Evolutionary conservation across 2,888 invertebrate genomes (phyloP).

Genomic region (Orthonychiurus folsomi): DNA sequence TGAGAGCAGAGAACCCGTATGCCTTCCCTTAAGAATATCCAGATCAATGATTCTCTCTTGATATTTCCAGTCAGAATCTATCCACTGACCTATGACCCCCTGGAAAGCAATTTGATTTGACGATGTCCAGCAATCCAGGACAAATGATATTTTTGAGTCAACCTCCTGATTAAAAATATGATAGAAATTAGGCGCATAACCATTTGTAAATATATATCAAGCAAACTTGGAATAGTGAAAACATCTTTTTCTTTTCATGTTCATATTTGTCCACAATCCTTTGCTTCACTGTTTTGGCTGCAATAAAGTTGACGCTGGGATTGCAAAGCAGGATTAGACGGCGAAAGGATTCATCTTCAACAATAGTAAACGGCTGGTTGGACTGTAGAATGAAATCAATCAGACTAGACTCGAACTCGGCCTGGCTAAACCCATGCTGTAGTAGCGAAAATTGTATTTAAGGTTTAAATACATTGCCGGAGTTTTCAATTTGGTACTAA

Average conservation of each 20-base stretch:
- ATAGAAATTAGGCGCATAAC: too few species aligned
- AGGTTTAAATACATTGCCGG: too few species aligned
- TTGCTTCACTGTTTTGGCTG: neutral
- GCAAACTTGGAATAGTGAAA: too few species aligned
- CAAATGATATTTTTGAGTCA: conserved; percentile 12
- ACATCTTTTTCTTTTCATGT: neutral
- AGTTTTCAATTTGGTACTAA: too few species aligned
- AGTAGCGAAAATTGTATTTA: too few species aligned
- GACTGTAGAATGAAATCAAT: conserved; percentile 6
- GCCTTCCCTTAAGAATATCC: neutral
- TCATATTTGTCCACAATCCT: neutral
- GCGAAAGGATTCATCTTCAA: conserved; percentile 9
- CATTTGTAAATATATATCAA: too few species aligned
- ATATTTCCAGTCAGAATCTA: neutral
- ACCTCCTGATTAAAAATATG: too few species aligned
- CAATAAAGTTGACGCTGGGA: neutral
- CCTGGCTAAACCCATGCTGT: conserved; percentile 2
- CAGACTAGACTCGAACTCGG: neutral
- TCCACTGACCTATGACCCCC: conserved; percentile 5
- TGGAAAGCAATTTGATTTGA: conserved; percentile 7
- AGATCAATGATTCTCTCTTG: neutral
- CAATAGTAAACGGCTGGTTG: conserved; percentile 14
- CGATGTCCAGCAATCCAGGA: conserved; percentile 9
- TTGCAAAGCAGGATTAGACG: neutral
- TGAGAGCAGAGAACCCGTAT: conserved; percentile 10